Evolutionary conservation across 2,797 vertebrate species (phyloP).

Genomic region (Aldrovandia affinis): DNA sequence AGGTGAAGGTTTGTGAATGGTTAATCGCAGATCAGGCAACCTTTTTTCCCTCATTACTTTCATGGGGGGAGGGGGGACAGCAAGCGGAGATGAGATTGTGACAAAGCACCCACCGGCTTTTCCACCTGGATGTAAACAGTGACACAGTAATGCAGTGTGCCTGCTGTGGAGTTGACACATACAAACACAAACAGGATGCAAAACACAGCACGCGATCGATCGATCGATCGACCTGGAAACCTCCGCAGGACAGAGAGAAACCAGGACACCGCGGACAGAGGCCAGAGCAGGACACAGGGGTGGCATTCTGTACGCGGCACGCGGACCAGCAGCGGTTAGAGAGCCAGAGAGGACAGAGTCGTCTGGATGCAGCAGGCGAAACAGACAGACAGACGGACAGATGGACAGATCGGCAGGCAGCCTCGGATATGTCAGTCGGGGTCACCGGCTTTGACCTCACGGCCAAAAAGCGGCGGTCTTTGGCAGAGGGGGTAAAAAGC

Average conservation of each 20-base stretch:
- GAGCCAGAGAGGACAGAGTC: constrained; percentile 20
- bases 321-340: background rate
- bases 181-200: constrained; percentile 38
- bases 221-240: too few relatives aligned
- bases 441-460: constrained; percentile 33
- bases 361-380: background rate
- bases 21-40: background rate
- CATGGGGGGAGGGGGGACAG: background rate
- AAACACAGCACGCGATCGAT: constrained; percentile 27
- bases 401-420: constrained; percentile 37
- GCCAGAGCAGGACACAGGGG: too few relatives aligned
- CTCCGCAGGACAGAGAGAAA: background rate
- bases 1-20: background rate
- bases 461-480: constrained; percentile 23
- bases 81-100: background rate
- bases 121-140: constrained; percentile 30
- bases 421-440: constrained; percentile 39
- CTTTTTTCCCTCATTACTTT: background rate
- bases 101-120: constrained; percentile 21
- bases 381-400: constrained; percentile 2
- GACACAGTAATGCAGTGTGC: constrained; percentile 23
- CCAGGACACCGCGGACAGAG: background rate
- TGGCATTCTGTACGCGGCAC: background rate
- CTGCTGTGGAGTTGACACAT: constrained; percentile 49
- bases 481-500: constrained; percentile 14